phyloP scores from a whole-genome alignment of 1,140 invertebrate genomes.

The Drosophila arawakana region DNA sequence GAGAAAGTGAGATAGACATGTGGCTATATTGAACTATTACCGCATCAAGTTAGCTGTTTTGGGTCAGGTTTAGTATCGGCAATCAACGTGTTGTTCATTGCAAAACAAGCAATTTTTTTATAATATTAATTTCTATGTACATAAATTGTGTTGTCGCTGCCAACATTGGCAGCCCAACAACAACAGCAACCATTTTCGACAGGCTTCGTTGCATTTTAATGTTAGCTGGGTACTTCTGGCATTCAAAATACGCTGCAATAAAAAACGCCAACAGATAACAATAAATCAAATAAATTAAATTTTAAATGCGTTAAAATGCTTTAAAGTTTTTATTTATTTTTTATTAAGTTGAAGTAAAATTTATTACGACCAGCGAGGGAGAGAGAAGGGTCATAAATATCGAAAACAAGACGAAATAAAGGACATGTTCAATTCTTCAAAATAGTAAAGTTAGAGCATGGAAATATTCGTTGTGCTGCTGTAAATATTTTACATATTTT shows the following conservation, averaged over 20 bases:
- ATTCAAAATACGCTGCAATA: neutral
- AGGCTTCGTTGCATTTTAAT: constrained; percentile 72
- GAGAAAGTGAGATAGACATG: neutral
- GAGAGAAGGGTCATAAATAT: too few species aligned
- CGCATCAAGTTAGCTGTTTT: neutral
- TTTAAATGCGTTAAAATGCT: neutral
- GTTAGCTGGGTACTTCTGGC: constrained; percentile 13
- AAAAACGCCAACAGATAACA: neutral
- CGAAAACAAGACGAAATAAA: too few species aligned
- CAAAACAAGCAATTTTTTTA: constrained; percentile 43
- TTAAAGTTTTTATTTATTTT: too few species aligned
- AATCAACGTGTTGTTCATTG: constrained; percentile 38
- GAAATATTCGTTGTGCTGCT: neutral
- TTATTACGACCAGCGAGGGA: too few species aligned
- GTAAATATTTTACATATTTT: constrained; percentile 20
- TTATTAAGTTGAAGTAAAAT: too few species aligned
- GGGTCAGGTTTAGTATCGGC: constrained; percentile 12
- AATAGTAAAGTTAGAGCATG: constrained; percentile 21
- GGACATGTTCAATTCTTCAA: too few species aligned
- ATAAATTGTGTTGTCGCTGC: constrained; percentile 72
- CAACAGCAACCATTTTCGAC: constrained; percentile 58
- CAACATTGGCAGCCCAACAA: constrained; percentile 29
- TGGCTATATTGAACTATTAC: constrained; percentile 17
- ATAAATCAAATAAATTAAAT: constrained; percentile 6
- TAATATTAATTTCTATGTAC: constrained; percentile 79